Percentiles rank a stretch among this genome's conserved stretches.
Conservation (phyloP, 2,113 vertebrate genomes). For the Ammodytes marinus region DNA sequence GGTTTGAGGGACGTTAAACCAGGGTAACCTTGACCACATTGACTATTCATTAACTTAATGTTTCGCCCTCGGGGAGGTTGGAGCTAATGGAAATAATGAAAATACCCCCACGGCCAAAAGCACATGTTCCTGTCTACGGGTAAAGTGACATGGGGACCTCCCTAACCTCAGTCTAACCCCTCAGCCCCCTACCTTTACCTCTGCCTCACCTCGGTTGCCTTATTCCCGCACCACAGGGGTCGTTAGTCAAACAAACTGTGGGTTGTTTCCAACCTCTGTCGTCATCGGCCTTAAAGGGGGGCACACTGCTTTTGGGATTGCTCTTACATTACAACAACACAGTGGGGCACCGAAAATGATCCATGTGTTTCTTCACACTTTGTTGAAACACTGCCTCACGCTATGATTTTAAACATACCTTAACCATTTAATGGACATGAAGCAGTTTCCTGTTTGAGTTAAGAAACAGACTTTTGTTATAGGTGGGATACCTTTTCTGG, state of each 20-base stretch:
- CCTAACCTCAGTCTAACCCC: conserved; percentile 47
- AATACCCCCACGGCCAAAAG: conserved; percentile 1
- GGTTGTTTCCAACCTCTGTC: conserved; percentile 51
- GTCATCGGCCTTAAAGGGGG: conserved; percentile 26
- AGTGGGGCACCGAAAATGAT: conserved; percentile 14
- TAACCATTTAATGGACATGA: not conserved
- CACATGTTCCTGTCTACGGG: conserved; percentile 27
- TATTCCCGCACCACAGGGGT: conserved; percentile 43
- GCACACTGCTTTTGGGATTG: not conserved
- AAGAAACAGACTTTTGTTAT: not conserved
- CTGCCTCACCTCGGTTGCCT: conserved; percentile 49
- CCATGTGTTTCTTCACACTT: conserved; percentile 12
- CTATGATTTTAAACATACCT: not conserved
- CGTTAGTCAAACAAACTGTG: conserved; percentile 57
- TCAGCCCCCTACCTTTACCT: conserved; percentile 40
- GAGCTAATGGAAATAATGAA: conserved; percentile 49
- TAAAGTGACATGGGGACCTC: conserved; percentile 50
- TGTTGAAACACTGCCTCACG: not conserved
- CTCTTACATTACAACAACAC: conserved; percentile 33
- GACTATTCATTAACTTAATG: conserved; percentile 53
- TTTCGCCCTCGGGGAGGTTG: conserved; percentile 15
- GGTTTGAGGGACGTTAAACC: conserved; percentile 34
- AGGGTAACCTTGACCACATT: conserved; percentile 54
- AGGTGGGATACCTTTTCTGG: no score
- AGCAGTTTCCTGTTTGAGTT: no score